phyloP scores from a whole-genome alignment of 2,797 vertebrate genomes.

The Halcyon badia region DNA sequence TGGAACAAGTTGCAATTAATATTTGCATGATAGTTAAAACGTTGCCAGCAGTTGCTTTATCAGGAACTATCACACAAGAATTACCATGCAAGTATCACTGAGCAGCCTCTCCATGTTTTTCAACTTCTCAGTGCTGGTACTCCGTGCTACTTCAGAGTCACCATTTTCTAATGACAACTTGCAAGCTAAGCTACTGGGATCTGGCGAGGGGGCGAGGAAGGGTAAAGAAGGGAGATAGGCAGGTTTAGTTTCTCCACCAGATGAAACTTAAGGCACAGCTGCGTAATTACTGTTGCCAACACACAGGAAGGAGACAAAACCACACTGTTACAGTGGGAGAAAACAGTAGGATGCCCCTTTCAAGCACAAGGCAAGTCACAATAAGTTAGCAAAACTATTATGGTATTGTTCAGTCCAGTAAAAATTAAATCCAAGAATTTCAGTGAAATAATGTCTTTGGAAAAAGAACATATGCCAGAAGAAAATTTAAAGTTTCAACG shows the following conservation, averaged over 20 bases:
- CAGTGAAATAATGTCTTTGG: neutral
- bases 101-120: neutral
- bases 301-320: neutral
- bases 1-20: neutral
- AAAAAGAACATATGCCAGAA: neutral
- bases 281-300: neutral
- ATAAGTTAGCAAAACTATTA: neutral
- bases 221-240: neutral
- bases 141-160: neutral
- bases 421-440: neutral
- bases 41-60: neutral
- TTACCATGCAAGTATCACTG: neutral
- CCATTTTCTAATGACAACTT: neutral
- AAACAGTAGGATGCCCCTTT: neutral
- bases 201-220: rapidly evolving
- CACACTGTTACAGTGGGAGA: neutral
- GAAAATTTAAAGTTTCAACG: neutral
- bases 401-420: neutral
- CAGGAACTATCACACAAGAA: neutral
- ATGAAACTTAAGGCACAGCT: slow-evolving; percentile 4
- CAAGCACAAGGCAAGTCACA: neutral
- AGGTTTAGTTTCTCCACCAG: neutral
- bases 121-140: neutral
- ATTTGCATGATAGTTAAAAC: neutral
- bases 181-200: neutral